Evolutionary conservation across 2,113 vertebrate genomes (phyloP).

Genomic region (Agelaius phoeniceus): DNA sequence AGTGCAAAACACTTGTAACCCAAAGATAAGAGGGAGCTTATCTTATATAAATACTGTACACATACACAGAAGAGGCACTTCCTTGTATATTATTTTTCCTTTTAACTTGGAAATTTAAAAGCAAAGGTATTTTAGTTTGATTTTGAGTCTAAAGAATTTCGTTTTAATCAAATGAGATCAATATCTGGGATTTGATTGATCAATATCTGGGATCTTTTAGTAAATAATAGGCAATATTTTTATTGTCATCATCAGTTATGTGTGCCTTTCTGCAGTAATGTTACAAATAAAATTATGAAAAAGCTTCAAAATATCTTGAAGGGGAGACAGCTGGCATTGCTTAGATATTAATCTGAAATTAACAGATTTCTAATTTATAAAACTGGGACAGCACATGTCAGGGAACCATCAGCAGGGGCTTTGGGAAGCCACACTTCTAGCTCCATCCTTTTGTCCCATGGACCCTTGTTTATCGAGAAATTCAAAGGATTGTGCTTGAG

Average conservation of each 20-base stretch:
- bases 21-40: background rate
- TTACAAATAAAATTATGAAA: slow-evolving; percentile 31
- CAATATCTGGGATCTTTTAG: slow-evolving; percentile 12
- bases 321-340: slow-evolving; percentile 17
- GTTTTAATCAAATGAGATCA: slow-evolving; percentile 9
- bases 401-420: background rate
- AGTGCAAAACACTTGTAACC: background rate
- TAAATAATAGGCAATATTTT: slow-evolving; percentile 41
- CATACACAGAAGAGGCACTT: background rate
- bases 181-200: background rate
- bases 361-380: slow-evolving; percentile 49
- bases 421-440: background rate
- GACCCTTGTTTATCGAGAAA: slow-evolving; percentile 7
- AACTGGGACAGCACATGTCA: slow-evolving; percentile 22
- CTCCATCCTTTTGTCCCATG: background rate
- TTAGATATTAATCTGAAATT: background rate
- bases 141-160: background rate
- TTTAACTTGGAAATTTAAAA: slow-evolving; percentile 46
- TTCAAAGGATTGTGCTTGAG: background rate
- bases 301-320: slow-evolving; percentile 57
- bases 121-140: slow-evolving; percentile 41
- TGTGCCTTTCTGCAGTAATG: background rate
- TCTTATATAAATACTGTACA: background rate
- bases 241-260: slow-evolving; percentile 18
- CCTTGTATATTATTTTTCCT: slow-evolving; percentile 12